Evolutionary conservation across 2,797 vertebrate genomes (phyloP), one percentile per base, ranked within the genome.

Genomic region (Pseudochromis fuscus): DNA sequence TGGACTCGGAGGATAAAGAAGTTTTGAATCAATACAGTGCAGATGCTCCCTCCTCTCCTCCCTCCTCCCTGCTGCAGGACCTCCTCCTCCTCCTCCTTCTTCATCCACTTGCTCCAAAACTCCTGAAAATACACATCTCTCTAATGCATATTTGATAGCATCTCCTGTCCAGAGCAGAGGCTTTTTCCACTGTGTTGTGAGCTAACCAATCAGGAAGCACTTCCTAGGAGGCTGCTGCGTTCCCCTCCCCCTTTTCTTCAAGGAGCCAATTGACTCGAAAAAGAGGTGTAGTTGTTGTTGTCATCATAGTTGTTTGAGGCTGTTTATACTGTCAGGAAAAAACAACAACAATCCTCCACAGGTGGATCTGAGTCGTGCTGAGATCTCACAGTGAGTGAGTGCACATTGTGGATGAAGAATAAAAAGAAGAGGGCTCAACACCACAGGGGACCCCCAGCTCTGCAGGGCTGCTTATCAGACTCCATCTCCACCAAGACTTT

Each of bases 131-230:
- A 64, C 42, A 72, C 15, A 50, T 58, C 71, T 56, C 51, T 56
- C 60, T 72, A 65, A 79, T 82, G 45, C 52, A 82, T 77, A 82
- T 75, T 77, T 70, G 51, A 79, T 84, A 16, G 45, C 7, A 15
- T 61, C 35, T 75, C n/a, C 9, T 65, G 67, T 72, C 1, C 59
- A 15, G 50, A 16, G 48, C 33, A 60, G 31, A 59, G 13, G 51
- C 48, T 50, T 66, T 73, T 61, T 24, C 66, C 40, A 49, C 5
- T 55, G 35, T 33, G 51, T 50, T 67, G 64, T 42, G 31, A 58
- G 60, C 42, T 45, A 44, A 70, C 42, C 61, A 73, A 38, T 75
- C 28, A 12, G 45, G 40, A 55, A 58, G 58, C 68, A 57, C 69
- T 68, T 79, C 30, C n/a, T 44, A 4, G 42, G 23, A 50, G 38